Conservation (phyloP, 2,888 invertebrate genomes). For the Drosophila ochracea region DNA sequence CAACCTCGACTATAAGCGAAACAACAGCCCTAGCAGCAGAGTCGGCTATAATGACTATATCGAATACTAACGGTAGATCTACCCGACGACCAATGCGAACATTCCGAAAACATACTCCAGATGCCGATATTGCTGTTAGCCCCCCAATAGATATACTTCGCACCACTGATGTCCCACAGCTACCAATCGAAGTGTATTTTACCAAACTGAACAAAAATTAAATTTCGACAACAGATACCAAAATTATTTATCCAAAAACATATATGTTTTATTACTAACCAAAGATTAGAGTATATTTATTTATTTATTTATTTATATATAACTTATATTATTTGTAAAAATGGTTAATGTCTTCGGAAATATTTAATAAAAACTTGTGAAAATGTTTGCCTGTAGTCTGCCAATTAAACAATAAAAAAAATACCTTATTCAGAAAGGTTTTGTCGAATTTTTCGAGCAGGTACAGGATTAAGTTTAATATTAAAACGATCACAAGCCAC, state of each 20-base stretch:
- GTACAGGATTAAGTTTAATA: neutral
- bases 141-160: conserved; percentile 28
- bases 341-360: conserved; percentile 4
- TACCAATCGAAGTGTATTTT: conserved; percentile 56
- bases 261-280: conserved; percentile 6
- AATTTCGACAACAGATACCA: neutral
- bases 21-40: conserved; percentile 46
- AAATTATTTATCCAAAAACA: neutral
- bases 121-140: conserved; percentile 3
- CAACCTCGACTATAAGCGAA: conserved; percentile 18
- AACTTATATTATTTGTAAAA: neutral
- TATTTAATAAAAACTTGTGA: neutral
- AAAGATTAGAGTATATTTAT: conserved; percentile 4
- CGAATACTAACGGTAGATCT: conserved; percentile 46
- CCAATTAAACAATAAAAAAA: neutral
- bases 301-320: neutral
- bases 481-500: neutral
- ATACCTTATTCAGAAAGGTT: neutral
- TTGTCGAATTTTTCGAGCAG: neutral
- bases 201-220: conserved; percentile 51
- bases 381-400: neutral
- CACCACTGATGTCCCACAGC: conserved; percentile 36
- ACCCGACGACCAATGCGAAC: conserved; percentile 32
- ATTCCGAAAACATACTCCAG: conserved; percentile 27
- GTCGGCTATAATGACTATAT: conserved; percentile 67